A percentile compares a stretch with the other conserved stretches of the same genome.
These are phyloP conservation scores for Corythornis cristatus DNA, from an alignment of 2,113 vertebrate genomes.

Conservation along the genomic window DNA sequence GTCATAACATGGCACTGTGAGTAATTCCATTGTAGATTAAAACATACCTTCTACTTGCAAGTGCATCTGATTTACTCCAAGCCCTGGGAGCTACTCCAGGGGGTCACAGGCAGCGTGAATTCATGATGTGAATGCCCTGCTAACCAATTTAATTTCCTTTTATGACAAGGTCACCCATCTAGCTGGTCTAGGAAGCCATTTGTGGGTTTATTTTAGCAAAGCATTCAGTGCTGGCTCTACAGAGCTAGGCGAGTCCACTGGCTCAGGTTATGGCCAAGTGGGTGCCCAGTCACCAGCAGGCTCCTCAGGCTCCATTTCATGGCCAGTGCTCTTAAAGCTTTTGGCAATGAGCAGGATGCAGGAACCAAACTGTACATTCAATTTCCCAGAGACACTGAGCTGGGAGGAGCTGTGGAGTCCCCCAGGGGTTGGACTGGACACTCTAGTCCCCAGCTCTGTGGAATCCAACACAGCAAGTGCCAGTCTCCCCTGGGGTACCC, in stretches of 20 bases:
- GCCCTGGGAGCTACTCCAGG: neutral
- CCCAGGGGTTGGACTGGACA: too few relatives aligned
- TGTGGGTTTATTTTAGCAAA: neutral
- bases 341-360: neutral
- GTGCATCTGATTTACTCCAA: neutral
- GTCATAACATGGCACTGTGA: neutral
- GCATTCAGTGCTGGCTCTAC: neutral
- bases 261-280: neutral
- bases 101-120: neutral
- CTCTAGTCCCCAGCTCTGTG: accelerated
- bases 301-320: neutral
- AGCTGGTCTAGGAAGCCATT: neutral
- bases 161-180: neutral
- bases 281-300: neutral
- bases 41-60: neutral
- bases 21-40: neutral
- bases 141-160: neutral
- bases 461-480: neutral
- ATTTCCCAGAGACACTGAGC: neutral
- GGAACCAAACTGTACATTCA: neutral
- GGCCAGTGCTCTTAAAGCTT: neutral
- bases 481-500: neutral
- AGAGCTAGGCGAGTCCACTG: neutral
- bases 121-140: neutral
- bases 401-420: neutral